Evolutionary conservation across 2,888 invertebrate species (phyloP).

Genomic region (Neuroscelio doddi): DNA sequence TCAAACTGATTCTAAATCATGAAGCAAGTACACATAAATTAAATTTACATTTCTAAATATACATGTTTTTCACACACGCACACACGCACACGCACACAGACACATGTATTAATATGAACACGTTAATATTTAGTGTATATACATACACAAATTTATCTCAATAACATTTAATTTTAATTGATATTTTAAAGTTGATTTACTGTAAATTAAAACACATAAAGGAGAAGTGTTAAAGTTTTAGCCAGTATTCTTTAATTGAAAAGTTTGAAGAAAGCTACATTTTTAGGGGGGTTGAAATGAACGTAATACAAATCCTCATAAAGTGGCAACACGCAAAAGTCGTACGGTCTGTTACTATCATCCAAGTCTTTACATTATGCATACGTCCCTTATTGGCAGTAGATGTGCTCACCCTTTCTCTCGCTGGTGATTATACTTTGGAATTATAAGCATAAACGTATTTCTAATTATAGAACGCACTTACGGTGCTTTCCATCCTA

Average conservation of each 20-base stretch:
- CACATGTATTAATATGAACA: no score
- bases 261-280: slow-evolving; percentile 10
- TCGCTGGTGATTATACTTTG: slow-evolving; percentile 22
- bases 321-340: slow-evolving; percentile 62
- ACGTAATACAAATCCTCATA: slow-evolving; percentile 60
- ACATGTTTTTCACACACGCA: no score
- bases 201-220: no score
- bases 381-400: slow-evolving; percentile 69
- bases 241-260: neutral
- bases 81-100: no score
- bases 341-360: slow-evolving; percentile 57
- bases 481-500: neutral
- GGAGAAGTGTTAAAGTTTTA: no score
- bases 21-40: no score
- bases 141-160: no score
- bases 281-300: slow-evolving; percentile 27
- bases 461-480: slow-evolving; percentile 62
- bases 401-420: slow-evolving; percentile 62
- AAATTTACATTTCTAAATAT: no score
- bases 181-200: no score
- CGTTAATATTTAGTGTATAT: no score
- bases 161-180: no score
- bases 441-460: slow-evolving; percentile 65
- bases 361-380: slow-evolving; percentile 66
- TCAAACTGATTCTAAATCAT: no score